Conservation (phyloP, 2,797 vertebrate genomes). For the Myotis pilosus region DNA sequence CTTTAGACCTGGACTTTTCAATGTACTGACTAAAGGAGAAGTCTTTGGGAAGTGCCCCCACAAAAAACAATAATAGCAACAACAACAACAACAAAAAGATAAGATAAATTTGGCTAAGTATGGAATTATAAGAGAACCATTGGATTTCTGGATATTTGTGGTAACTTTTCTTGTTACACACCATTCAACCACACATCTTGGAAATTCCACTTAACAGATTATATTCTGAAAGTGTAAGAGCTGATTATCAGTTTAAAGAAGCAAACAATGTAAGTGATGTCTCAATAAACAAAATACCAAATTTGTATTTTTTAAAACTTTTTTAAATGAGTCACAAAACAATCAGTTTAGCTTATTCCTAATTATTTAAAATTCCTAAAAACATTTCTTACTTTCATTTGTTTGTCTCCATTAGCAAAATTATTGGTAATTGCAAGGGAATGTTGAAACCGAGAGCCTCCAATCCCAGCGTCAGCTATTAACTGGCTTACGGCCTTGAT, state of each 20-base stretch:
- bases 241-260: neutral
- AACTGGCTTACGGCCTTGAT: constrained; percentile 98
- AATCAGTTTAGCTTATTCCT: neutral
- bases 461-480: constrained; percentile 97
- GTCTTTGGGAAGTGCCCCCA: neutral
- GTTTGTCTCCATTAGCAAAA: constrained; percentile 97
- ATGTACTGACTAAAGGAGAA: neutral
- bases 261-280: neutral
- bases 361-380: constrained; percentile 55
- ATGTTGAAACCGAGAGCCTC: constrained; percentile 97
- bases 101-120: neutral
- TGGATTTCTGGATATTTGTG: neutral
- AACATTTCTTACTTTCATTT: constrained; percentile 91
- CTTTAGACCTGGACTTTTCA: neutral
- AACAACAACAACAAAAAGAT: neutral
- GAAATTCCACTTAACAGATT: neutral
- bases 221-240: neutral
- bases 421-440: constrained; percentile 98
- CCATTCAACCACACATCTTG: neutral
- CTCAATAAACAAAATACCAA: neutral
- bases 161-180: neutral
- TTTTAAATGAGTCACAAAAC: neutral
- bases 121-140: neutral
- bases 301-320: neutral
- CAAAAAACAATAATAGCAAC: no score